Percentiles rank a stretch among this genome's conserved stretches.
phyloP scores from a whole-genome alignment of 2,888 invertebrate genomes.

The Apodemia mormo region DNA sequence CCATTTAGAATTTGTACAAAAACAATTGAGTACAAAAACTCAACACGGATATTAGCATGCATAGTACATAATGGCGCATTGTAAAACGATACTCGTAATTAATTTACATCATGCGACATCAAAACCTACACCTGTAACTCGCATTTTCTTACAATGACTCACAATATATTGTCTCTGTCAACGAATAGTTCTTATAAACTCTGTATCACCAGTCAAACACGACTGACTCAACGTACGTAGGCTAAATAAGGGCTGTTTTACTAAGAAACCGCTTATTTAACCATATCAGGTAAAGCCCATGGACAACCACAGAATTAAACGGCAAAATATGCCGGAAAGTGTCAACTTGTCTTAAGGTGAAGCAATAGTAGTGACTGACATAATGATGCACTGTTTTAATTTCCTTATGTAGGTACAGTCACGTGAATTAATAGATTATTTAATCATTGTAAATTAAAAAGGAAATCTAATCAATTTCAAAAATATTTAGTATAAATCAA shows the following conservation, averaged over 20 bases:
- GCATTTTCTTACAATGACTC: conserved; percentile 66
- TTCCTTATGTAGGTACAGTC: conserved; percentile 3
- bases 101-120: conserved; percentile 59
- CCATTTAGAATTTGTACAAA: conserved; percentile 44
- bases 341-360: conserved; percentile 44
- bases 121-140: conserved; percentile 57
- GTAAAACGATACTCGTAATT: conserved; percentile 29
- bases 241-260: conserved; percentile 72
- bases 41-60: background rate
- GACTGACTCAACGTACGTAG: conserved; percentile 55
- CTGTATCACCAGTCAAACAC: conserved; percentile 55
- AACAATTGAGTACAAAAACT: background rate
- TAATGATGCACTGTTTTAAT: background rate
- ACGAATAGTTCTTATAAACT: conserved; percentile 54
- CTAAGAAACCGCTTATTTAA: conserved; percentile 61
- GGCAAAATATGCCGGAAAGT: conserved; percentile 71
- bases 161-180: conserved; percentile 49
- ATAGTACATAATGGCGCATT: conserved; percentile 1
- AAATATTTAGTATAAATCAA: too few species aligned
- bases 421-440: background rate
- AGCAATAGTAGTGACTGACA: conserved; percentile 35
- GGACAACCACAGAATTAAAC: conserved; percentile 55
- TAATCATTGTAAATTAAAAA: background rate
- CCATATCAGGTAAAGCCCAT: conserved; percentile 62
- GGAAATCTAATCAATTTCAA: too few species aligned